phyloP scores from a whole-genome alignment of 2,888 invertebrate species.

The Melipona beecheii region DNA sequence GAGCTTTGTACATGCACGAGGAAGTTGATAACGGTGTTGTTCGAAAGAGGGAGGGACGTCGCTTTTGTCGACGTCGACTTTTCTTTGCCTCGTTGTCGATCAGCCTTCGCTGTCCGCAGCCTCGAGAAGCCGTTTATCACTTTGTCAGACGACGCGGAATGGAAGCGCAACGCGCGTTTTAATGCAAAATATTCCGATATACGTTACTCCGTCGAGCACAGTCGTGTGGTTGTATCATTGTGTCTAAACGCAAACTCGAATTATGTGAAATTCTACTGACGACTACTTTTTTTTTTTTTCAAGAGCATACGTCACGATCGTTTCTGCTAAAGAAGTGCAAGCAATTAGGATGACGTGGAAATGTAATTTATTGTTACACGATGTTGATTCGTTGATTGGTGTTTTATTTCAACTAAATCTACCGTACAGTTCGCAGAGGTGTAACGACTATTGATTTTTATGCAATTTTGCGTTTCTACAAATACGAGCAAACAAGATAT shows the following conservation, averaged over 20 bases:
- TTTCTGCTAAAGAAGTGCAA: no score
- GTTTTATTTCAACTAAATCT: no score
- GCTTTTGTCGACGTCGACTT: constrained; percentile 9
- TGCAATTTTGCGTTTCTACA: no score
- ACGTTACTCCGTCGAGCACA: no score
- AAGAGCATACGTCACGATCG: no score
- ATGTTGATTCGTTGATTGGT: no score
- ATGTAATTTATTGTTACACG: no score
- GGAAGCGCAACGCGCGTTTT: background rate
- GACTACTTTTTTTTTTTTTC: no score
- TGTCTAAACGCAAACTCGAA: background rate
- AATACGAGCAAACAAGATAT: no score
- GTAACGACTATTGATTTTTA: no score
- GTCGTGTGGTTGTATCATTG: background rate
- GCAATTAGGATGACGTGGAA: no score
- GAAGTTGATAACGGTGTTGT: constrained; percentile 33
- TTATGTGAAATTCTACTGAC: background rate
- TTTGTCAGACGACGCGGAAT: background rate
- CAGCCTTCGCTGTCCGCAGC: background rate
- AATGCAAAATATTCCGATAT: background rate
- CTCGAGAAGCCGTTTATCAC: constrained; percentile 1
- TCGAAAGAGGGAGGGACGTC: constrained; percentile 1
- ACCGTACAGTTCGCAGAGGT: no score
- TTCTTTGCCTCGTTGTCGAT: constrained; percentile 1
- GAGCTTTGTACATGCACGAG: constrained; percentile 14